Percentiles rank a stretch among this genome's conserved stretches.
Conservation (phyloP, 2,888 invertebrate species). For the Microplitis deprimator region DNA sequence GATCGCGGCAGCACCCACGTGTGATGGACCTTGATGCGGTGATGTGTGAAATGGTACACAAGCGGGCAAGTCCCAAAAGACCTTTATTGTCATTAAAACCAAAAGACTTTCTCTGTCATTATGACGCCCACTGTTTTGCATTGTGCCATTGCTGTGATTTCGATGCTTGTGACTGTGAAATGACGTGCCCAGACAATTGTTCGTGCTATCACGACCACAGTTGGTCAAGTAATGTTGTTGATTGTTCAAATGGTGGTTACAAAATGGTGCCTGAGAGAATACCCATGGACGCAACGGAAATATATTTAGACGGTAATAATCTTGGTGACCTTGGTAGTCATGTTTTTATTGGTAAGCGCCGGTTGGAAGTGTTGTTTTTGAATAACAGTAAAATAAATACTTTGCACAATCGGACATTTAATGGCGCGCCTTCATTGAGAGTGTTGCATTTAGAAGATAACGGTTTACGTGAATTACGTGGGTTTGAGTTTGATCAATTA, state of each 20-base stretch:
- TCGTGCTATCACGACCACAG: slow-evolving; percentile 90
- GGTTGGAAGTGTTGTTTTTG: slow-evolving; percentile 83
- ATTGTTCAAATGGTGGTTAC: slow-evolving; percentile 84
- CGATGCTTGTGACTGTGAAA: slow-evolving; percentile 92
- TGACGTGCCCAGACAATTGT: slow-evolving; percentile 90
- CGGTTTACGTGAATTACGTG: slow-evolving; percentile 79
- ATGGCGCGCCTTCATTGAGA: slow-evolving; percentile 82
- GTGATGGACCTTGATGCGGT: slow-evolving; percentile 86
- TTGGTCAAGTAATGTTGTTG: slow-evolving; percentile 88
- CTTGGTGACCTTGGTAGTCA: slow-evolving; percentile 85
- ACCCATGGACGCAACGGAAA: slow-evolving; percentile 92
- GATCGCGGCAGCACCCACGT: slow-evolving; percentile 82
- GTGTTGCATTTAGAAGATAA: slow-evolving; percentile 86
- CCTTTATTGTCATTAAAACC: slow-evolving; percentile 80
- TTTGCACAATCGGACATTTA: slow-evolving; percentile 86
- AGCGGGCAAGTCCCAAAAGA: slow-evolving; percentile 75
- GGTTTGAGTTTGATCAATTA: slow-evolving; percentile 85
- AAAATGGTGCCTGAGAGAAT: slow-evolving; percentile 84
- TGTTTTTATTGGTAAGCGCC: slow-evolving; percentile 89
- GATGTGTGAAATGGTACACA: slow-evolving; percentile 83
- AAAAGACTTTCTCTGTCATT: slow-evolving; percentile 86
- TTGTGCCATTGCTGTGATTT: slow-evolving; percentile 92
- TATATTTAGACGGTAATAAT: slow-evolving; percentile 87
- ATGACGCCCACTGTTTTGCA: slow-evolving; percentile 87
- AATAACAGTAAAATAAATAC: slow-evolving; percentile 84